Conservation (phyloP, 2,888 invertebrate species). For the Camponotus fellah region DNA sequence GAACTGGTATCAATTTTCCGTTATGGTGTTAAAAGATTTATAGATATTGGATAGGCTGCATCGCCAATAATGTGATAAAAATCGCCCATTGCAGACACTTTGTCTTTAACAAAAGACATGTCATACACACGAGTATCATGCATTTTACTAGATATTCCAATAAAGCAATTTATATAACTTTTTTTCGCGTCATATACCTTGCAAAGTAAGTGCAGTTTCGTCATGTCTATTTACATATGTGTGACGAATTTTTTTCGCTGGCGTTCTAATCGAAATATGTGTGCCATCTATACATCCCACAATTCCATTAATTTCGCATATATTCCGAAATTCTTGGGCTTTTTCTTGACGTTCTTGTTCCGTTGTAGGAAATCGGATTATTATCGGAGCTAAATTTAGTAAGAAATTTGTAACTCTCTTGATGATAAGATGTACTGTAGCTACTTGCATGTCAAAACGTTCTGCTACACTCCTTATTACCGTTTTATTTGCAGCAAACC, state of each 20-base stretch:
- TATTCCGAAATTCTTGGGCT: constrained; percentile 2
- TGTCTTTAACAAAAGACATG: constrained; percentile 47
- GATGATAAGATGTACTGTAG: background rate
- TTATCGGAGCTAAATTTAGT: background rate
- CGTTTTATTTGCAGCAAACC: constrained; percentile 14
- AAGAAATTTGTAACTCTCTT: constrained; percentile 16
- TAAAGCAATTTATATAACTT: constrained; percentile 56
- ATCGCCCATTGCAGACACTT: constrained; percentile 32
- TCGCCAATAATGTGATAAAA: constrained; percentile 65
- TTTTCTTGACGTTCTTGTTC: constrained; percentile 21
- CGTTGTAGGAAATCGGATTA: constrained; percentile 18
- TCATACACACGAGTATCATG: constrained; percentile 52
- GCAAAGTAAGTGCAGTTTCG: constrained; percentile 53
- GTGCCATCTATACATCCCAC: constrained; percentile 60
- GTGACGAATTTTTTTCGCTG: constrained; percentile 76
- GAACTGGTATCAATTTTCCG: constrained; percentile 1
- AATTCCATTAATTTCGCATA: constrained; percentile 26
- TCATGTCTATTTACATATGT: constrained; percentile 78
- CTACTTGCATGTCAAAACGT: constrained; percentile 5
- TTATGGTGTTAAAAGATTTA: background rate
- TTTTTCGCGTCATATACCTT: constrained; percentile 58
- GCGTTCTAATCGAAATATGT: constrained; percentile 71
- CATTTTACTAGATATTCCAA: constrained; percentile 39
- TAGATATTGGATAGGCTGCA: constrained; percentile 72
- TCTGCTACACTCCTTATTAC: constrained; percentile 22